Base-by-base conservation (phyloP, 2,113 vertebrate species). In the Syngnathus scovelli region DNA sequence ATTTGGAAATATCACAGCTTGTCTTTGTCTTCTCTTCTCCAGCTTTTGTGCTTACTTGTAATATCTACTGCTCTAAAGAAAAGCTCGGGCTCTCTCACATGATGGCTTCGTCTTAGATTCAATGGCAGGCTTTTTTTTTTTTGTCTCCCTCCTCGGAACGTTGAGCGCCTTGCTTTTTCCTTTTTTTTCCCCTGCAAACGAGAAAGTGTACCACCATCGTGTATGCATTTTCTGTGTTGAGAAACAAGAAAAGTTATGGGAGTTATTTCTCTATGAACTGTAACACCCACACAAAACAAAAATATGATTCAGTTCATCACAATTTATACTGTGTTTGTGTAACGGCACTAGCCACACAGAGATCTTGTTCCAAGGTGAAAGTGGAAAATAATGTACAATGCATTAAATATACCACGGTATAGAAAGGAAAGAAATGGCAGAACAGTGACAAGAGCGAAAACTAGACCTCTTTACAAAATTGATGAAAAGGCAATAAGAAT, bases 1-100 rank as follows among this genome's bases (percentile, higher is more conserved):
- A 38, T 81, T 76, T 73, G 55, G 46, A 49, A 76, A 73, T 74
- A 76, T 72, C 56, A 75, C 64, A 49, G 13, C 65, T 41, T 63
- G 39, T 67, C 37, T 56, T 63, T 21, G 41, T 41, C 60, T 68
- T 52, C 33, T 62, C 54, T 71, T 18, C 18, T 74, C 38, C 49
- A 58, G 54, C 67, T 52, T 65, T 69, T 19, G 39, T 9, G 38
- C 61, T 16, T 49, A 52, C 16, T 67, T 60, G 71, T 75, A 68
- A 74, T 81, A 33, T 36, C 55, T 15, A 7, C 12, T 2, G 72
- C 62, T 70, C 83, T 4, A 62, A 18, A 80, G 64, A 62, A 67
- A 72, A 67, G 16, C 66, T 67, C 4, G 63, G 36, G 36, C 54
- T 58, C 61, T 12, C 19, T 15, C 33, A 58, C 52, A 46, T 59